Conservation (phyloP, 2,113 vertebrate species). For the Macquaria australasica region DNA sequence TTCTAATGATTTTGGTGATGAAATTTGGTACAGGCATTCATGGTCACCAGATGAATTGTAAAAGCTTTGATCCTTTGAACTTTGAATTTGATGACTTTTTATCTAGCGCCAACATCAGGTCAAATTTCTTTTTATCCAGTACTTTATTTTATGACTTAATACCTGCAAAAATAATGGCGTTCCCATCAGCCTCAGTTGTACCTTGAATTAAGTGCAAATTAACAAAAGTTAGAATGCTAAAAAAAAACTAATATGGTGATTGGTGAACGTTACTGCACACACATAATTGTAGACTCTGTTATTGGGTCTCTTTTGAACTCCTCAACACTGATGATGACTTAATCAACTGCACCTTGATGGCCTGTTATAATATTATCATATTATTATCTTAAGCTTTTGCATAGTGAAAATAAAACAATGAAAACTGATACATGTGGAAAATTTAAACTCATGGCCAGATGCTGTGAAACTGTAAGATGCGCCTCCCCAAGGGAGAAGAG, state of each 20-base stretch:
- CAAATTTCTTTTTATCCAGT: not conserved
- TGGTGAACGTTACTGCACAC: not conserved
- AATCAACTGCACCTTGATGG: not conserved
- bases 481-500: too few species aligned
- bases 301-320: not conserved
- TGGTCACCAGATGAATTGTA: not conserved
- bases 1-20: not conserved
- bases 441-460: not conserved
- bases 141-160: not conserved
- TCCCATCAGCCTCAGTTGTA: not conserved
- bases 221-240: not conserved
- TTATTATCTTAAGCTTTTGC: not conserved
- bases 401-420: not conserved
- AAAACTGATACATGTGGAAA: not conserved
- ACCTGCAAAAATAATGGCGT: not conserved
- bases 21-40: not conserved
- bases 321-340: not conserved
- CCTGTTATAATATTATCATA: not conserved
- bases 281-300: not conserved
- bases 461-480: not conserved
- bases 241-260: too few species aligned
- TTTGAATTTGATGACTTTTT: too few species aligned
- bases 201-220: not conserved
- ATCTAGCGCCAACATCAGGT: not conserved
- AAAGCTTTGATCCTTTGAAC: not conserved